Base-by-base conservation (phyloP, 2,797 vertebrate genomes). In the Megalops cyprinoides region DNA sequence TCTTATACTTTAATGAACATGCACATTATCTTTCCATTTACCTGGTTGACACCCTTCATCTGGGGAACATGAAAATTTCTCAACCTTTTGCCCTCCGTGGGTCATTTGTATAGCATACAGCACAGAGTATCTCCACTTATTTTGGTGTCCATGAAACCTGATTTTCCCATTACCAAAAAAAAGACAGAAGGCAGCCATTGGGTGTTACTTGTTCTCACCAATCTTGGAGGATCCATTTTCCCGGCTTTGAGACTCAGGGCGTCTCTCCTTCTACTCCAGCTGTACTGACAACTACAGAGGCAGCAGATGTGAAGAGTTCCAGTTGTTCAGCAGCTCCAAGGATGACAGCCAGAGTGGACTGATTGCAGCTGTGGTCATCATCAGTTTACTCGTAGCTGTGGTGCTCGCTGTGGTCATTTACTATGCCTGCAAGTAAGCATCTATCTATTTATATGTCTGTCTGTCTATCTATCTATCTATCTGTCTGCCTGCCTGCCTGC, bases 231-330 rank as follows among this genome's bases (percentile, higher is more conserved):
- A n/a, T 14, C 18, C 51, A 39, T 67, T 9, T 5, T 25, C 34
- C 23, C 18, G 10, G 62, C 18, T 82, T 37, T 83, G 5, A 55
- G 8, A 1, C 42, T 44, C 69, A 4, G 1, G 12, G 20, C n/a
- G 49, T 31, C 37, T 80, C 46, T 56, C 5, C 1, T 0, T 62
- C 42, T 82, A 82, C 86, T 84, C 34, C 82, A 98, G 97, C 87
- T 99, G 97, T 86, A 86, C 88, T 78, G 92, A 91, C 25, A 95
- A 92, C 84, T 98, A 95, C 83, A 96, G 93, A 83, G 97, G 97
- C 85, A 95, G 95, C 85, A 94, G 96, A 62, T 98, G 97, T 87
- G 97, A 97, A 89, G 94, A 95, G 69, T 88, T 94, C 79, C 91
- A 96, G 84, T 94, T 98, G 58, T 88, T 90, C 56, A 94, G 87